phyloP scores from a whole-genome alignment of 2,797 vertebrate species.

The Thamnophis elegans region DNA sequence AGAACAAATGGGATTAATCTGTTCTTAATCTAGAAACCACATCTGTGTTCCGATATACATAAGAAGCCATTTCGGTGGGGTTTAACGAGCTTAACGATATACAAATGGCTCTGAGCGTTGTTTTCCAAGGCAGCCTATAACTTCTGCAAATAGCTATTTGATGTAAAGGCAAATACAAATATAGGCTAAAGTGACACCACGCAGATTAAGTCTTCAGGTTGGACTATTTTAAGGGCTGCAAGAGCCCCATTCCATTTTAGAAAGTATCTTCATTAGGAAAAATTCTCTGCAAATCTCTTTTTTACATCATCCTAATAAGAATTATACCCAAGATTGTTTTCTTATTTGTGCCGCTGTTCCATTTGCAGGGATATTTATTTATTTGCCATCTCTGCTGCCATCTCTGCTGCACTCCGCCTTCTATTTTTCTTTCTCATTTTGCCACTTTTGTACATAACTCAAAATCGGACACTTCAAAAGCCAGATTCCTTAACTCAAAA shows the following conservation, averaged over 20 bases:
- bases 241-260: background rate
- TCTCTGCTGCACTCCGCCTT: background rate
- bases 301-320: background rate
- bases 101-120: background rate
- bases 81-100: conserved; percentile 30
- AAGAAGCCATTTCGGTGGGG: conserved; percentile 12
- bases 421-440: background rate
- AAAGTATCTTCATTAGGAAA: background rate
- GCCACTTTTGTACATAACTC: background rate
- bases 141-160: background rate
- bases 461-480: background rate
- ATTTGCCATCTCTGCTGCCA: background rate
- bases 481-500: background rate
- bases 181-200: background rate
- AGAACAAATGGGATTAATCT: conserved; percentile 15
- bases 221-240: background rate
- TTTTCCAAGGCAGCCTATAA: background rate
- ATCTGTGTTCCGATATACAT: conserved; percentile 24
- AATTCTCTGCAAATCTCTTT: background rate
- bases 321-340: background rate
- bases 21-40: conserved; percentile 42
- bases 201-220: background rate
- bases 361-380: background rate
- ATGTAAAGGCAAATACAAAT: background rate
- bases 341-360: background rate